Conservation (phyloP, 2,888 invertebrate genomes). For the Eristalis intricaria region DNA sequence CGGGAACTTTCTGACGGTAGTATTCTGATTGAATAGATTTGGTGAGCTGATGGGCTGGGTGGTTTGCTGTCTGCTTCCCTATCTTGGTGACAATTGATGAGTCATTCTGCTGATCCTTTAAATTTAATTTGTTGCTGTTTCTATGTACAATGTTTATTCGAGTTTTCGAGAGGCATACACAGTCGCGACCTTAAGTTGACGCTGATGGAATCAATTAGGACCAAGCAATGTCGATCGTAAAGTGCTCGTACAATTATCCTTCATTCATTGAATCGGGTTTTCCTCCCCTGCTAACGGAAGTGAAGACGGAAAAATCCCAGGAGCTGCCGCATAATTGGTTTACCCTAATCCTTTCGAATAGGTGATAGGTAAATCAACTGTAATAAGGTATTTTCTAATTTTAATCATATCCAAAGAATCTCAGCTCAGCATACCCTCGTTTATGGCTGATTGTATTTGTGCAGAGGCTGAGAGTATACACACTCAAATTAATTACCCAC, state of each 20-base stretch:
- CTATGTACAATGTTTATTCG: not conserved
- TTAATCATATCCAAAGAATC: constrained; percentile 58
- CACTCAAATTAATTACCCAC: constrained; percentile 64
- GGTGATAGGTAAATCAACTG: constrained; percentile 69
- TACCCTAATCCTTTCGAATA: constrained; percentile 60
- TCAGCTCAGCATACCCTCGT: not conserved
- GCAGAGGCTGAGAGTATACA: constrained; percentile 16
- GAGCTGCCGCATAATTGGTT: constrained; percentile 58
- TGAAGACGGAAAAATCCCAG: constrained; percentile 24
- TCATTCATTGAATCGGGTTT: constrained; percentile 26
- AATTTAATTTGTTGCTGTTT: constrained; percentile 61
- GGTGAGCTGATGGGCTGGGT: constrained; percentile 13
- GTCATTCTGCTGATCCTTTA: constrained; percentile 66
- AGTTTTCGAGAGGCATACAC: not conserved
- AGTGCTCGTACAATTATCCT: constrained; percentile 65
- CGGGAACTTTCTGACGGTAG: constrained; percentile 23
- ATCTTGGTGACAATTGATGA: constrained; percentile 62
- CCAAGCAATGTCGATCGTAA: constrained; percentile 43
- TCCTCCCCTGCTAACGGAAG: not conserved
- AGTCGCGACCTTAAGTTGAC: constrained; percentile 46
- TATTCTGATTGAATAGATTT: constrained; percentile 53
- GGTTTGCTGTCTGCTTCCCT: constrained; percentile 19
- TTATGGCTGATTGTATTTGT: not conserved
- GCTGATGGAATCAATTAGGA: constrained; percentile 68
- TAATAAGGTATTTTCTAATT: constrained; percentile 68